Percentiles rank a stretch among this genome's conserved stretches.
Conservation (phyloP, 2,888 invertebrate genomes). For the Luffia ferchaultella region DNA sequence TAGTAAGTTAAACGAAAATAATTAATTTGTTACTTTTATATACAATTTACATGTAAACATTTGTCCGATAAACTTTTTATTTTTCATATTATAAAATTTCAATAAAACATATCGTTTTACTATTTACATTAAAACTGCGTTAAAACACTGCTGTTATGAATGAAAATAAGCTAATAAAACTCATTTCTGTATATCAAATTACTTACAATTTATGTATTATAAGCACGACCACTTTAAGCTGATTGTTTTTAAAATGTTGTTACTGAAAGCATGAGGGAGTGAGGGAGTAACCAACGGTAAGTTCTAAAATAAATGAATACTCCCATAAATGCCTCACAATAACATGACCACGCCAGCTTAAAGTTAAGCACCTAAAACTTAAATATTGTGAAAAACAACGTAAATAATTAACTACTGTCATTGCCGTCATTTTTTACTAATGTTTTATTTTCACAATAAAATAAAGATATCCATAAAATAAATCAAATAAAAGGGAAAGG, state of each 20-base stretch:
- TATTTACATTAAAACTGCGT: not conserved
- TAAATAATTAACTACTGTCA: not conserved
- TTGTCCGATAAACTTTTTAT: conserved; percentile 5
- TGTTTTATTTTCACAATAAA: too few species aligned
- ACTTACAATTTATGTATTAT: too few species aligned
- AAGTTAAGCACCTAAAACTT: too few species aligned
- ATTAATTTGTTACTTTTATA: conserved; percentile 3
- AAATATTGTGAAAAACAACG: not conserved
- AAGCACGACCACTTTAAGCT: too few species aligned
- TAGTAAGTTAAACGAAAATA: conserved; percentile 35
- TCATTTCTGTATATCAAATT: too few species aligned
- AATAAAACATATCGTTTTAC: conserved; percentile 13
- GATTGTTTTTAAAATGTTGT: too few species aligned
- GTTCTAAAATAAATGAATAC: too few species aligned
- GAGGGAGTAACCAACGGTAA: too few species aligned
- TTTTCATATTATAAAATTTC: too few species aligned
- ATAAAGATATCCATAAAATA: not conserved
- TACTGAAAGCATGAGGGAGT: too few species aligned
- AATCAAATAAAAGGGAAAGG: not conserved
- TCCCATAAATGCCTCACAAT: too few species aligned
- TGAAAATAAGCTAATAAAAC: not conserved
- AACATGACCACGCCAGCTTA: too few species aligned
- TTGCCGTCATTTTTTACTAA: not conserved
- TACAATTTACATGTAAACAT: conserved; percentile 1
- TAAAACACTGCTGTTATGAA: not conserved